Evolutionary conservation across 2,888 invertebrate species (phyloP), one percentile per base, ranked within the genome.

Genomic region (Xestia xanthographa): DNA sequence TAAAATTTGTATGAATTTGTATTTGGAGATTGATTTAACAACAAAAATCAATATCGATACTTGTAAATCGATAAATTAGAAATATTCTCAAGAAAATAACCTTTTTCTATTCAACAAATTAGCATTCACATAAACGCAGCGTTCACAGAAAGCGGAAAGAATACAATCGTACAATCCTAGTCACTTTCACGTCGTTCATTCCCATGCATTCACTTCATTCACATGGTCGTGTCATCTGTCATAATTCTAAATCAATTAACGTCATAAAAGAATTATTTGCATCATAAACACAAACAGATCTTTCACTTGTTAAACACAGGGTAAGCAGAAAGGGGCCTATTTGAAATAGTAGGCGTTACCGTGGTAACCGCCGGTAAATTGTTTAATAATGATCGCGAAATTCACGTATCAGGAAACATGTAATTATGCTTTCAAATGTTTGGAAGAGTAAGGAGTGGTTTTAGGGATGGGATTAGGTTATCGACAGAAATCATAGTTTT

Each of bases 341-440:
- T 76, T 72, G 5, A 60, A 78, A 88, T 87, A 86, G 94, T 95
- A 90, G 95, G 95, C 95, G 96, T 94, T 79, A 70, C 94, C 92
- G 90, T 91, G 89, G 93, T 91, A 93, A 95, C 94, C 93, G 91
- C 90, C 89, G 86, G 91, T 92, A 93, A 94, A 95, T 92, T 93
- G 93, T 93, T 94, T 93, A 93, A 94, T 95, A 95, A 95, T 95
- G 93, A 93, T 93, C 91, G 92, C 83, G 90, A 94, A 92, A 94
- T 91, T 94, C 92, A 92, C 92, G 92, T 94, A 94, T 94, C 92
- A 91, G 91, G 92, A 95, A 95, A 95, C 95, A 93, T 94, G 89
- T 93, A 94, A 95, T 96, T 95, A 95, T 91, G 90, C 87, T 92
- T 93, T 92, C 90, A 92, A 88, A 92, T 91, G 87, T 87, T 83